phyloP scores from a whole-genome alignment of 2,888 invertebrate species.

The Calameuta pallipes region DNA sequence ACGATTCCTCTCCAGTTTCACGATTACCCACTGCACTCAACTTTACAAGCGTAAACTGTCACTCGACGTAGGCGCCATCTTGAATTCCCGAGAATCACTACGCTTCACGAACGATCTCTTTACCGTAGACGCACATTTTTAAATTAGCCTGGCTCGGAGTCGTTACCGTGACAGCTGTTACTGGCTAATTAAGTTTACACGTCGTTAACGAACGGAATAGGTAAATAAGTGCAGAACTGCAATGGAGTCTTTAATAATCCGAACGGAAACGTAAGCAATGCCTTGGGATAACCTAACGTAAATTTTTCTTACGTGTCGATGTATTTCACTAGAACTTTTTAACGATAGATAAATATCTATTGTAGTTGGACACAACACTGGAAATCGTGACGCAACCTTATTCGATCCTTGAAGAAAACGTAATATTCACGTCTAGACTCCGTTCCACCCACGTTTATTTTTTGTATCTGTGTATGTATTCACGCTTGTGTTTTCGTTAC shows the following conservation, averaged over 20 bases:
- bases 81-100: not conserved
- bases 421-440: constrained; percentile 25
- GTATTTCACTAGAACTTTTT: not conserved
- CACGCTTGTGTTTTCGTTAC: not conserved
- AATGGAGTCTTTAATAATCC: not conserved
- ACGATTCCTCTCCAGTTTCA: not conserved
- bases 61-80: not conserved
- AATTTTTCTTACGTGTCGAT: not conserved
- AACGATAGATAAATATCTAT: constrained; percentile 12
- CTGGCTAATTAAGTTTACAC: constrained; percentile 52
- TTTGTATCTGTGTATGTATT: not conserved
- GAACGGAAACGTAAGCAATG: not conserved
- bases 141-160: not conserved
- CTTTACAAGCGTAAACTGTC: not conserved
- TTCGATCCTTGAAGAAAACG: constrained; percentile 19
- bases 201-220: constrained; percentile 14
- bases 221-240: not conserved
- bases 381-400: constrained; percentile 17
- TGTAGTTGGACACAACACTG: constrained; percentile 31
- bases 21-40: not conserved
- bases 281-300: not conserved
- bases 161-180: constrained; percentile 3
- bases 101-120: not conserved
- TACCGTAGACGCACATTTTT: not conserved
- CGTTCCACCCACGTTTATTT: not conserved